These are phyloP conservation scores for Eupleurogrammus muticus DNA, from an alignment of 2,797 vertebrate species.

Conservation along the genomic window DNA sequence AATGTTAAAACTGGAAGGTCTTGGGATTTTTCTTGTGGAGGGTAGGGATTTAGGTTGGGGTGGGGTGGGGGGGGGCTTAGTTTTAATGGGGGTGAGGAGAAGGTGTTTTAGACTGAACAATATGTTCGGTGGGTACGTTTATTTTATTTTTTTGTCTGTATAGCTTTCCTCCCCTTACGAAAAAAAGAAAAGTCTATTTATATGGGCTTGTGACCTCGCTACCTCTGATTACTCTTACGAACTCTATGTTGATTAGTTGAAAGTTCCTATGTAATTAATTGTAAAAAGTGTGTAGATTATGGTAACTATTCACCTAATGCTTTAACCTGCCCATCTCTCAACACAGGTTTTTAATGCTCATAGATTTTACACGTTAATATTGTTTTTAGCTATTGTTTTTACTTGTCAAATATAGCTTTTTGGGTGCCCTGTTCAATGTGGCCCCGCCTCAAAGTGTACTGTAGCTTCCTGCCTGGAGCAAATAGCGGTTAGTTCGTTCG, in stretches of 20 bases:
- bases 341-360: constrained; percentile 85
- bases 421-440: constrained; percentile 69
- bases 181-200: constrained; percentile 84
- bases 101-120: constrained; percentile 83
- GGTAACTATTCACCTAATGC: constrained; percentile 83
- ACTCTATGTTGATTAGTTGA: constrained; percentile 91
- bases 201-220: constrained; percentile 91
- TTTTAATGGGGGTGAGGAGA: constrained; percentile 56
- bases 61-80: constrained; percentile 45
- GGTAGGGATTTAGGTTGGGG: constrained; percentile 73
- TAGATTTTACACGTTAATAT: constrained; percentile 78
- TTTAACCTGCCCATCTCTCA: constrained; percentile 88
- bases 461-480: constrained; percentile 79
- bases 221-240: constrained; percentile 92
- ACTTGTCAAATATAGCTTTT: constrained; percentile 77
- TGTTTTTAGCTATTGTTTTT: constrained; percentile 75
- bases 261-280: constrained; percentile 90
- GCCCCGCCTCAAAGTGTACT: constrained; percentile 81
- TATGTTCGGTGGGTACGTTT: constrained; percentile 88
- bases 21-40: constrained; percentile 82
- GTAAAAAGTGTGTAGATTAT: constrained; percentile 90
- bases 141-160: constrained; percentile 79
- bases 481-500: constrained; percentile 61
- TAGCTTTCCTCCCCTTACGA: constrained; percentile 83
- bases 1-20: constrained; percentile 94